Evolutionary conservation across 2,797 vertebrate genomes (phyloP), one percentile per base, ranked within the genome.

Genomic region (Scarus forsteni): DNA sequence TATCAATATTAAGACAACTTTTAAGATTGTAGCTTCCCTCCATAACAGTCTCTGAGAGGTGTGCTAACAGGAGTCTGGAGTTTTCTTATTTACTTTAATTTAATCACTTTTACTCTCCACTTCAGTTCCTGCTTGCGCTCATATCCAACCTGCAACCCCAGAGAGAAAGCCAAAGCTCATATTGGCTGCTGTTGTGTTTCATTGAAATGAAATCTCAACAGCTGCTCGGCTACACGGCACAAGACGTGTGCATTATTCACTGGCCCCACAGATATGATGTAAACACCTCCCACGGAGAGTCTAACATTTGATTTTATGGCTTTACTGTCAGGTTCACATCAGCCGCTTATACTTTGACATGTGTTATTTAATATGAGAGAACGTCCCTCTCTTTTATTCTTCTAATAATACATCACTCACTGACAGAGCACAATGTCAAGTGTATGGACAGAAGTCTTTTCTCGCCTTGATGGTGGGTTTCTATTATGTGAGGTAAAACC

Each of bases 401-500:
- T 58, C 18, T 13, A 66, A 49, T 70, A 57, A 39, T 64, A 56
- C 36, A 72, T 71, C 71, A 60, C 45, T 48, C 39, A 78, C 19
- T 67, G 16, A 70, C 62, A 66, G 34, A 69, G 8, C 38, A 58
- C 44, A 59, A 56, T 44, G 65, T 76, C 10, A 77, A 68, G 68
- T 53, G 58, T 56, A 34, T 12, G 54, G 35, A 60, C 11, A n/a
- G 27, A 75, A 69, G 69, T 58, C n/a, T 75, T 60, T 77, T 72
- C 16, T 27, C 53, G 38, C 44, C 72, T 69, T 60, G 52, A 48
- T 71, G 59, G 49, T 42, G 69, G 27, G 58, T 49, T 71, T 67
- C 80, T 72, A 61, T 75, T 85, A 48, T 72, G 64, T 60, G n/a
- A 76, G 59, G 50, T 77, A 70, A 86, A 81, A 85, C 65, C 69